Evolutionary conservation across 92 coral and sea anemone genomes (phyloP), one percentile per base, ranked within the genome.

Genomic region (Muricea muricata): DNA sequence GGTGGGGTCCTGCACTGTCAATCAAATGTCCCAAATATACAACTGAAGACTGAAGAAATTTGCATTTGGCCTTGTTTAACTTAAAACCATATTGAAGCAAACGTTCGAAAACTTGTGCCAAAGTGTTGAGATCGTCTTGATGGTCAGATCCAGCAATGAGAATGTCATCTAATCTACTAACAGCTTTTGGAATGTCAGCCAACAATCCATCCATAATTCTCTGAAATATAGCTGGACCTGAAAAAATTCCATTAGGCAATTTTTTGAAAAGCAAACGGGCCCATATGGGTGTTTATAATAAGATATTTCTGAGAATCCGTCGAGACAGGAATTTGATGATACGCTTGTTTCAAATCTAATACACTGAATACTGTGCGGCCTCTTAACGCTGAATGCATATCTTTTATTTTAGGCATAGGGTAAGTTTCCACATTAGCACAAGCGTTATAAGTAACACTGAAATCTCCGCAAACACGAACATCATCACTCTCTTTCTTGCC

Each of bases 391-490:
- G 82, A 84, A 57, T 91, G 87, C 37, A 87, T 79, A 67, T 89
- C 89, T 61, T 89, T 89, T 12, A 66, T 65, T 4, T 52, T 24
- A 6, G 86, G 86, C 73, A 81, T 81, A 17, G 76, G 77, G 20
- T 81, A 81, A 52, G 87, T 83, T 26, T 83, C 87, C 54, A 73
- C 87, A 50, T 55, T 47, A n/a, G 81, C 73, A 34, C 72, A 72
- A 8, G 78, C 67, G 65, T 80, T 80, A 65, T 63, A 65, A 12
- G 80, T 74, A 13, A 74, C 80, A 46, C 63, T 74, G 80, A 88
- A 91, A 81, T 91, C 91, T 35, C 90, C 94, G 72, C 94, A 88
- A 4, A 88, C 69, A 37, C 91, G 87, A 35, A 89, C 75, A 26
- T 89, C 79, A 2, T 92, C 87, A 31, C 88, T 71, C 24, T 85